phyloP scores from a whole-genome alignment of 2,888 invertebrate genomes.

The Apodemia mormo region DNA sequence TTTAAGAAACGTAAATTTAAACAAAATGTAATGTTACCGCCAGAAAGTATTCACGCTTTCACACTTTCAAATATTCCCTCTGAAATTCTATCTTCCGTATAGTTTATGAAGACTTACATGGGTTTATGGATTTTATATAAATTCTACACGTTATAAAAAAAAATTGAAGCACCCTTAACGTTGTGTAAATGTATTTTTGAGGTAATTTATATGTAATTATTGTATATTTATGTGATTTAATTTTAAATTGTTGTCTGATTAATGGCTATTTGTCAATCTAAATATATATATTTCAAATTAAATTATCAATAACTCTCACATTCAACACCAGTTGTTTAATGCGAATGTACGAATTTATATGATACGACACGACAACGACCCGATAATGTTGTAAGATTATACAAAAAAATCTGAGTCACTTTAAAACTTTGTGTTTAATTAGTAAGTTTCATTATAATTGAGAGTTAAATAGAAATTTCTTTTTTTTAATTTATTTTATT shows the following conservation, averaged over 20 bases:
- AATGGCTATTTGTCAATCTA: not conserved
- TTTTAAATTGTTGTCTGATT: not conserved
- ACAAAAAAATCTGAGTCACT: no score
- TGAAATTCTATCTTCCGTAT: not conserved
- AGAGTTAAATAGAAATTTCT: no score
- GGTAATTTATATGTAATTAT: constrained; percentile 1
- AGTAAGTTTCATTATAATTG: no score
- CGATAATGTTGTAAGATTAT: not conserved
- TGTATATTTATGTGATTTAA: constrained; percentile 1
- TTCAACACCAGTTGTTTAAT: constrained; percentile 6
- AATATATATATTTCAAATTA: not conserved
- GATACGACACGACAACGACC: not conserved
- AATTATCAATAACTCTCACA: not conserved
- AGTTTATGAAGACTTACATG: not conserved
- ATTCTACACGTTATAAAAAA: not conserved
- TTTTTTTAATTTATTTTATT: no score
- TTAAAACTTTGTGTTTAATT: no score
- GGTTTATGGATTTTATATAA: not conserved
- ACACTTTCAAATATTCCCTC: not conserved
- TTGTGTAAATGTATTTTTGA: not conserved
- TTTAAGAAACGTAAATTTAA: no score
- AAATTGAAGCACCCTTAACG: not conserved
- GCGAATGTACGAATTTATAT: constrained; percentile 3
- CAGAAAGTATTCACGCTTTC: not conserved
- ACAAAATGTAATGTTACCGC: no score